phyloP scores from a whole-genome alignment of 2,113 vertebrate species.

The Cryptoleucopteryx plumbea region DNA sequence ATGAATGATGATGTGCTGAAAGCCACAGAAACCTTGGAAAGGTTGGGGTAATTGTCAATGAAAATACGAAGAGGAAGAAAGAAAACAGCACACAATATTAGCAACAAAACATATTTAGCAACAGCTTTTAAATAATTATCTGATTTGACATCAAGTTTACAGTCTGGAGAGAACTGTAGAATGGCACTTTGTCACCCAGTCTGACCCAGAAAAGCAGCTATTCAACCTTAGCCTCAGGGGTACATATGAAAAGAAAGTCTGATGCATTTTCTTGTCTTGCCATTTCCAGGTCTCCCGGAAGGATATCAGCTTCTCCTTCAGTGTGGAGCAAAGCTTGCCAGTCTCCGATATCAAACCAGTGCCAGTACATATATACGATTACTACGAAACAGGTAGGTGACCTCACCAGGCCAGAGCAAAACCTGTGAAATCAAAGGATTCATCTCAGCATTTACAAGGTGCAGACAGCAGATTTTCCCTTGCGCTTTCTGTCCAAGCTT shows the following conservation, averaged over 20 bases:
- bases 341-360: slow-evolving; percentile 77
- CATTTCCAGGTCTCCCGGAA: slow-evolving; percentile 28
- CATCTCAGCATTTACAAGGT: background rate
- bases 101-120: background rate
- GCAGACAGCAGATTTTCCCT: background rate
- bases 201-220: background rate
- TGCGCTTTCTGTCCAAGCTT: background rate
- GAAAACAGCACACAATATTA: background rate
- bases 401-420: background rate
- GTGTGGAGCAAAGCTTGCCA: slow-evolving; percentile 64
- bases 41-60: background rate
- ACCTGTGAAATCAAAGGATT: background rate
- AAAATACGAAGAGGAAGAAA: background rate
- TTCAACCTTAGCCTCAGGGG: background rate
- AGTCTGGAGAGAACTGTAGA: background rate
- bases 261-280: background rate
- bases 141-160: background rate
- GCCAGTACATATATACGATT: slow-evolving; percentile 78
- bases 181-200: background rate
- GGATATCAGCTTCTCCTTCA: slow-evolving; percentile 50
- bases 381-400: slow-evolving; percentile 79
- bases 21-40: background rate
- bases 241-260: background rate
- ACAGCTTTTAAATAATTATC: background rate
- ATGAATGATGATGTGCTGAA: background rate